Evolutionary conservation across 2,888 invertebrate genomes (phyloP), one percentile per base, ranked within the genome.

Genomic region (Drosophila parthenogenetica): DNA sequence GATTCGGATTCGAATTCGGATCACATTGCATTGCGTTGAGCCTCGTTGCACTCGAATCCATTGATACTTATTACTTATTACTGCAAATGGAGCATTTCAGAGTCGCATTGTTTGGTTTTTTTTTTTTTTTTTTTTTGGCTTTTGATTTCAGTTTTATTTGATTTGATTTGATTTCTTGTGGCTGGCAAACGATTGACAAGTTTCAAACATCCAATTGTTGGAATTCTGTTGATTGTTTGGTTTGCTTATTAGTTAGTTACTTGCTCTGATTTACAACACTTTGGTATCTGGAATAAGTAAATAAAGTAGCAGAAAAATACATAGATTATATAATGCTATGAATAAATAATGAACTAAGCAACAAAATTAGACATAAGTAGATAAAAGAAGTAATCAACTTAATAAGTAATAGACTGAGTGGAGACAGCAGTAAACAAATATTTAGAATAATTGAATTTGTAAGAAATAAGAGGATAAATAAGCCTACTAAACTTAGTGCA

Each of bases 41-140:
- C 64, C 51, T 58, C 54, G 58, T 49, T 82, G 77, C 77, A 82
- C 77, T 64, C 73, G 59, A 50, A 50, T 62, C 76, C n/a, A 64
- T 54, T 42, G 57, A 51, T 50, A 54, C 29, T 29, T 29, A 29
- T 29, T 29, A 29, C 42, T 45, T 11, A 49, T 51, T 43, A 46
- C 10, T 16, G 13, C n/a, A 67, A 58, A 40, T 75, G 57, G 66
- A 75, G 59, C 76, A 75, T 40, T 71, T 66, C 45, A 39, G 66
- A 4, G 35, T 3, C 13, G 61, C 43, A 67, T 71, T 71, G 58
- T 13, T 13, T 35, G 35, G 2, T 35, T 11, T 35, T 5, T n/a
- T n/a, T n/a, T n/a, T n/a, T n/a, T n/a, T n/a, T n/a, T n/a, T n/a
- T 71, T 71, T 54, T 13, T 13, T 35, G 35, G 2, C 13, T 11